These are phyloP conservation scores for Sander lucioperca DNA, from an alignment of 2,113 vertebrate genomes.

Conservation along the genomic window DNA sequence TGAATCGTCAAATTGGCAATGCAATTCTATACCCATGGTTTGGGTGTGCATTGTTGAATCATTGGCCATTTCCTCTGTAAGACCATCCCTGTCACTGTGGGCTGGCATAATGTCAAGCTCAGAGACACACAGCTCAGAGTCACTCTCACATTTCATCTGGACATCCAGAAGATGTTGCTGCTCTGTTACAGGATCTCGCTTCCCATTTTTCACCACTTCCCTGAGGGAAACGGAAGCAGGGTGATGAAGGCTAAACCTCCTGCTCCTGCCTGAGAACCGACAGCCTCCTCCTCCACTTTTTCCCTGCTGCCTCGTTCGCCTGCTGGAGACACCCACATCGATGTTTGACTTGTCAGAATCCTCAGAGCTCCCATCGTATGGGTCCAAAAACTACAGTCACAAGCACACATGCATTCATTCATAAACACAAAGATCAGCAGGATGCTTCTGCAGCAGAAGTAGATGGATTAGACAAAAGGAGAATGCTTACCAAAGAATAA, in stretches of 20 bases:
- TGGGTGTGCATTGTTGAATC: conserved; percentile 38
- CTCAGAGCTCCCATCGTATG: conserved; percentile 89
- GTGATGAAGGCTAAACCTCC: conserved; percentile 42
- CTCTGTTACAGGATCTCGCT: conserved; percentile 13
- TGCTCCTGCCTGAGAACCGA: conserved; percentile 43
- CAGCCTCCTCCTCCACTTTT: conserved; percentile 43
- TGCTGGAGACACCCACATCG: conserved; percentile 26
- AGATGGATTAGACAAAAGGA: background rate
- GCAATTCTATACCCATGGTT: conserved; percentile 43
- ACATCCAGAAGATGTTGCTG: conserved; percentile 52
- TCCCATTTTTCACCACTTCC: conserved; percentile 35
- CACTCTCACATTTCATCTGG: conserved; percentile 73
- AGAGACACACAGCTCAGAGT: conserved; percentile 56
- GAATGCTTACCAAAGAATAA: conserved; percentile 63
- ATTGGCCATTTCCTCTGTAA: conserved; percentile 9
- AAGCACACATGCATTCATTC: background rate
- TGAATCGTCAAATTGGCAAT: conserved; percentile 31
- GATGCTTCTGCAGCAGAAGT: background rate
- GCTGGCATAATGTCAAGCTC: conserved; percentile 43
- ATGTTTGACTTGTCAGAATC: conserved; percentile 82
- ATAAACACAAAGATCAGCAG: background rate
- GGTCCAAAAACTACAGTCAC: conserved; percentile 86
- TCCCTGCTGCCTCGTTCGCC: conserved; percentile 36
- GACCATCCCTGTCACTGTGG: conserved; percentile 1
- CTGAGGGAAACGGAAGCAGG: conserved; percentile 39